Evolutionary conservation across 2,113 vertebrate species (phyloP), one percentile per base, ranked within the genome.

Genomic region (Melanotaenia duboulayi): DNA sequence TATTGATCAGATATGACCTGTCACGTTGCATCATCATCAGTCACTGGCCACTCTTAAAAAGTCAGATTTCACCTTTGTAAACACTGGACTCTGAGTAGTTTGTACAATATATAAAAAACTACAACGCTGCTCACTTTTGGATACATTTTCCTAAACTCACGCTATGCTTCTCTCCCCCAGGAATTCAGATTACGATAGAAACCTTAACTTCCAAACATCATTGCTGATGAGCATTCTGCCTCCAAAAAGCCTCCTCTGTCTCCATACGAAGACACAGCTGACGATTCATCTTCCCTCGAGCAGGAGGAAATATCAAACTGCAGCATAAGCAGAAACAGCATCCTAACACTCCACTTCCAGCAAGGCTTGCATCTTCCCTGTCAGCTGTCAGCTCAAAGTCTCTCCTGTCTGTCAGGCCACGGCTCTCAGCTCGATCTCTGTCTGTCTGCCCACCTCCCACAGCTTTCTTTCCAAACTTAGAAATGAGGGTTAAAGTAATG

Each of bases 361-460:
- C 71, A 63, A 62, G 54, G 69, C 69, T 74, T 78, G 86, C 74
- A 81, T 87, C 84, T 84, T 72, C 70, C 65, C 74, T 71, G 84
- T 90, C 84, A 86, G 81, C 87, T 80, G 89, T 89, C 87, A 82
- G 84, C 82, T 88, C 84, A 63, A 78, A 84, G 72, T 37, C 78
- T 79, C 71, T 84, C 64, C 69, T 51, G 67, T 57, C 62, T 78
- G 82, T 84, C 87, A 84, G 61, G 56, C 74, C 61, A 42, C 44
- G 66, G 65, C 73, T 78, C 86, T 85, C 65, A 66, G 71, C 64
- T 64, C 65, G 61, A 28, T 63, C 70, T 1, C 39, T 58, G 35
- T 71, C 72, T 82, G 67, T 71, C 74, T 52, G 51, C 46, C 63
- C 58, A 59, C 69, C 76, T 60, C 73, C 28, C 32, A 28, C 22